Base-by-base conservation (phyloP, 2,888 invertebrate species). In the Tetrapedia diversipes region DNA sequence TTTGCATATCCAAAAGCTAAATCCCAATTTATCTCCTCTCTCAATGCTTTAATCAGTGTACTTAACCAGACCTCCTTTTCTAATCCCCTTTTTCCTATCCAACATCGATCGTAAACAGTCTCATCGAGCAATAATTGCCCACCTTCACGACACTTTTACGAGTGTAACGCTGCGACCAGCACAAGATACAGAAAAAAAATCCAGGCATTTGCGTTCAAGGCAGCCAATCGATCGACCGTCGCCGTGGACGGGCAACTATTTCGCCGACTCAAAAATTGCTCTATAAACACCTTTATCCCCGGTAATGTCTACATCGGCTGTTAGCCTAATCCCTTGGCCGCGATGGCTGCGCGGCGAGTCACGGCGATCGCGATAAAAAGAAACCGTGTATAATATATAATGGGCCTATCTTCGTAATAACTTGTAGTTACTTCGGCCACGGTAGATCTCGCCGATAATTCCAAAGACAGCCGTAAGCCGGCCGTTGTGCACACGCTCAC, bases 361-460 rank as follows among this genome's bases (percentile, higher is more conserved):
- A n/a, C n/a, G n/a, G 34, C 54, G 80, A 70, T 78, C 71, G 65
- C 51, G 79, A 80, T 81, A 86, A 87, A 87, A 87, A 86, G 84
- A 82, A 86, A 86, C 84, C 89, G 85, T 88, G 87, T 82, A 88
- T 88, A 90, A 90, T 89, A 86, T 80, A 79, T 90, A 90, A 90
- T 90, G 79, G 87, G 83, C 86, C 86, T 86, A 88, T 88, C 89
- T 86, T 78, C 83, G 87, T 89, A 90, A 90, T 90, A 87, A 89
- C 86, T 85, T 80, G 89, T 82, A 85, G 87, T 89, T 89, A 86
- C 84, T 82, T 79, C 82, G 78, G 82, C 86, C 82, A 86, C 85
- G 86, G 86, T 87, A 87, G 86, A 89, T 86, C 83, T 84, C 77
- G 78, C 83, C 86, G 88, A 89, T 89, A 87, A 88, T 86, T 86